Evolutionary conservation across 1,140 invertebrate species (phyloP).

Genomic region (Protaetia brevitarsis): DNA sequence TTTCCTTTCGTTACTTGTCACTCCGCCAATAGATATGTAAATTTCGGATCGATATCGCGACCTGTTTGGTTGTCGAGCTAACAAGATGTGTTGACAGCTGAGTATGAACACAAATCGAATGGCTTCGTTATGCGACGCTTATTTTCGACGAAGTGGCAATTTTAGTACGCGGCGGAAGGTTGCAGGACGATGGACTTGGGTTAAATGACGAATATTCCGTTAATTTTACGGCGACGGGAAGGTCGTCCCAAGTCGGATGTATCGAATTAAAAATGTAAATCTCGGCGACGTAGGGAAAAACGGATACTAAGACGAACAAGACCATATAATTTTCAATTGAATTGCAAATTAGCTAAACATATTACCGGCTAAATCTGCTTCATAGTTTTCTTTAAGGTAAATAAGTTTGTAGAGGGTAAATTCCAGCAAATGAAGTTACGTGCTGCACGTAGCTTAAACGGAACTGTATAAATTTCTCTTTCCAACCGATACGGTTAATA

Average conservation of each 20-base stretch:
- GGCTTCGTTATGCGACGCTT: background rate
- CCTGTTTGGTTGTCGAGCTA: background rate
- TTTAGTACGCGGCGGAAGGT: background rate
- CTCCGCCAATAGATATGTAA: slow-evolving; percentile 21
- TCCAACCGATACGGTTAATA: background rate
- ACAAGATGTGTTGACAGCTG: slow-evolving; percentile 17
- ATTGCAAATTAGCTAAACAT: slow-evolving; percentile 23
- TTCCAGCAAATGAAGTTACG: background rate
- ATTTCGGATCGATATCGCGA: slow-evolving; percentile 12
- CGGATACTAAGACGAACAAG: background rate
- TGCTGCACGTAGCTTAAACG: background rate
- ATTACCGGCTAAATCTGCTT: slow-evolving; percentile 14
- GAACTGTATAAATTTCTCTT: slow-evolving; percentile 7
- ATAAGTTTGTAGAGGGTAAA: slow-evolving; percentile 18
- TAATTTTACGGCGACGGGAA: slow-evolving; percentile 4
- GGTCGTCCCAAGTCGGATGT: background rate
- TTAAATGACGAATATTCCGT: background rate
- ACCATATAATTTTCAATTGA: slow-evolving; percentile 23
- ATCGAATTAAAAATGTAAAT: slow-evolving; percentile 24
- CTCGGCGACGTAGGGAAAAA: background rate
- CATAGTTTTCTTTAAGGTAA: slow-evolving; percentile 19
- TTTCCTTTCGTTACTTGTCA: background rate
- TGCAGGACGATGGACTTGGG: background rate
- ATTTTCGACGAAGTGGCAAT: background rate
- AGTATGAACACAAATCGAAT: slow-evolving; percentile 3